Evolutionary conservation across 1,140 invertebrate genomes (phyloP), one percentile per base, ranked within the genome.

Genomic region (Drosophila neocordata): DNA sequence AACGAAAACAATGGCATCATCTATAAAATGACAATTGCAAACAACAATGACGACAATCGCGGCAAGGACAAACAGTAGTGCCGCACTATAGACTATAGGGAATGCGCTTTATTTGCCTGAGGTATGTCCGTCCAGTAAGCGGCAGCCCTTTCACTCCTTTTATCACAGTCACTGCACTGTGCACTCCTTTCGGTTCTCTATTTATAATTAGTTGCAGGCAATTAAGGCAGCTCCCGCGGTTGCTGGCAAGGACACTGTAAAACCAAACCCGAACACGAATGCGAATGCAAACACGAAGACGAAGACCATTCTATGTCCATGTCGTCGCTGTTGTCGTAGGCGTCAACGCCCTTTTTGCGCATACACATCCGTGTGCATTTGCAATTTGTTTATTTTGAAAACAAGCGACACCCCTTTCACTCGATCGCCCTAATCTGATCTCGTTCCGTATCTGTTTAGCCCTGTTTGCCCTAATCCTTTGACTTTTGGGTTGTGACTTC

Each of bases 321-420:
- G n/a, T 11, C 56, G 38, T 56, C 2, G 22, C 4, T 2, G 35
- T 52, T 57, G 18, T 13, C 11, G 64, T 62, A 57, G 75, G 66
- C 79, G 79, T 69, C 41, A 48, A 52, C 58, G 53, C 31, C 52
- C 57, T 34, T 22, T 13, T 44, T 48, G 24, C 15, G 41, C 59
- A 18, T 59, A 37, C 20, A 44, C 38, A 24, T 52, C 41, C 60
- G 68, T 73, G 35, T 70, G 68, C 41, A 41, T 87, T 85, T 69
- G 77, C 83, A 81, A 87, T 88, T 87, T 87, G 82, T 87, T 87
- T 88, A 87, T 87, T 87, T 87, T 87, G 78, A 87, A 87, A 87
- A 87, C 82, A 87, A 71, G 78, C 76, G 79, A 85, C 83, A 87
- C 83, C 83, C 83, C 83, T 87, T 87, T 87, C 78, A 63, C 60